Conservation (phyloP, 2,888 invertebrate genomes). For the Trileptium ribeirensis region DNA sequence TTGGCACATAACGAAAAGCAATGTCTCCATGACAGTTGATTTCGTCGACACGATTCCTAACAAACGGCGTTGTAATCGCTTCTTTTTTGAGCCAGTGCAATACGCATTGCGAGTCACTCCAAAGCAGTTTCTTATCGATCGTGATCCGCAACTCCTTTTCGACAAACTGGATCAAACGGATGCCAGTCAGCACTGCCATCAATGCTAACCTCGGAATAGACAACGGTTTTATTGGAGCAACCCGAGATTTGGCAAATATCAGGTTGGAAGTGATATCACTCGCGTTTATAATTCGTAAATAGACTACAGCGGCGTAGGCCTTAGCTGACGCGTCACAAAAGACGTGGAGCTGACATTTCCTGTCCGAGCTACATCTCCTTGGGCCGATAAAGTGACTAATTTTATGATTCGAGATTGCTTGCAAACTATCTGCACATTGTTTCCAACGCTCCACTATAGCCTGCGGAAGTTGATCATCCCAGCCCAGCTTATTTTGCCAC, state of each 20-base stretch:
- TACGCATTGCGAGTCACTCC: slow-evolving; percentile 34
- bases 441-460: neutral
- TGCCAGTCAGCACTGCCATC: slow-evolving; percentile 13
- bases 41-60: slow-evolving; percentile 38
- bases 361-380: neutral
- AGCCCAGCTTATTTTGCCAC: neutral
- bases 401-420: neutral
- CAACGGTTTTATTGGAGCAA: slow-evolving; percentile 37
- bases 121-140: slow-evolving; percentile 25
- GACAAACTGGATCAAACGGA: slow-evolving; percentile 28
- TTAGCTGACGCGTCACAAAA: slow-evolving; percentile 39
- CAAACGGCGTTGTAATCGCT: slow-evolving; percentile 29
- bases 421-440: neutral
- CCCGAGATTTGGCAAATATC: slow-evolving; percentile 32
- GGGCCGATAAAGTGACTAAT: neutral
- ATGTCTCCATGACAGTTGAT: slow-evolving; percentile 31
- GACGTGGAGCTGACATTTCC: neutral
- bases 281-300: slow-evolving; percentile 22
- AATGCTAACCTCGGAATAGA: slow-evolving; percentile 34
- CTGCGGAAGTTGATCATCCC: neutral
- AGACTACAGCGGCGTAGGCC: slow-evolving; percentile 37
- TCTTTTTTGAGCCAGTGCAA: slow-evolving; percentile 36
- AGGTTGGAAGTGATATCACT: slow-evolving; percentile 9
- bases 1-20: slow-evolving; percentile 39
- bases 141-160: slow-evolving; percentile 32